Evolutionary conservation across 2,797 vertebrate genomes (phyloP).

Genomic region (Petrocephalus schoutedeni): DNA sequence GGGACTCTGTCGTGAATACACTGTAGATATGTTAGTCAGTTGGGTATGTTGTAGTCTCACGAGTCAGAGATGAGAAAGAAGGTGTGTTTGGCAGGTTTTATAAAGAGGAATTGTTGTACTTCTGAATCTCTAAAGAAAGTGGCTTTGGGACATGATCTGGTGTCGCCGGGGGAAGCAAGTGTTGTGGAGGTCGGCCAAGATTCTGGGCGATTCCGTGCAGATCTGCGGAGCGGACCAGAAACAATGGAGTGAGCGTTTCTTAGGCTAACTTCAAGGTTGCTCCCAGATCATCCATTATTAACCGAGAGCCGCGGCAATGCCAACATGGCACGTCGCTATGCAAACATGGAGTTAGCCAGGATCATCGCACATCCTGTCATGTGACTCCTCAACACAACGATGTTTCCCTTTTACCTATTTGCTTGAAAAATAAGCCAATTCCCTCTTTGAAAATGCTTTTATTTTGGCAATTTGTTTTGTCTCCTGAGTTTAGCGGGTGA

Average conservation of each 20-base stretch:
- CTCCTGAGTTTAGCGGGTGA: constrained; percentile 58
- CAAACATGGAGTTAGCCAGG: neutral
- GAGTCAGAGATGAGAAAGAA: neutral
- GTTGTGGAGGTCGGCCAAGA: neutral
- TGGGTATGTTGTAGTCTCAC: neutral
- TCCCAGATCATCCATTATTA: neutral
- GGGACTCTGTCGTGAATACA: neutral
- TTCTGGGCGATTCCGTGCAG: neutral
- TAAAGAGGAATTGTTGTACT: neutral
- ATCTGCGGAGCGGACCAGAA: neutral
- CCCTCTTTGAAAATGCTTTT: constrained; percentile 49
- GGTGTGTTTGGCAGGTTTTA: neutral
- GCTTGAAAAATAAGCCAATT: constrained; percentile 63
- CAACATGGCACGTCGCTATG: neutral
- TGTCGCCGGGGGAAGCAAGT: neutral
- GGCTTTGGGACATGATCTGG: neutral
- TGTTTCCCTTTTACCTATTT: constrained; percentile 42
- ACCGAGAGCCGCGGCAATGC: neutral
- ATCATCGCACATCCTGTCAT: constrained; percentile 27
- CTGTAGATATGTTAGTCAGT: neutral
- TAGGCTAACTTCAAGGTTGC: neutral
- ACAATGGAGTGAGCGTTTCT: neutral
- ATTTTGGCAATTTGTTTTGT: constrained; percentile 69
- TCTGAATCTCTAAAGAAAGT: neutral
- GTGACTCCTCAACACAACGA: constrained; percentile 32